These are phyloP conservation scores for Tachystola acroxantha DNA, from an alignment of 2,888 invertebrate species.

Conservation along the genomic window DNA sequence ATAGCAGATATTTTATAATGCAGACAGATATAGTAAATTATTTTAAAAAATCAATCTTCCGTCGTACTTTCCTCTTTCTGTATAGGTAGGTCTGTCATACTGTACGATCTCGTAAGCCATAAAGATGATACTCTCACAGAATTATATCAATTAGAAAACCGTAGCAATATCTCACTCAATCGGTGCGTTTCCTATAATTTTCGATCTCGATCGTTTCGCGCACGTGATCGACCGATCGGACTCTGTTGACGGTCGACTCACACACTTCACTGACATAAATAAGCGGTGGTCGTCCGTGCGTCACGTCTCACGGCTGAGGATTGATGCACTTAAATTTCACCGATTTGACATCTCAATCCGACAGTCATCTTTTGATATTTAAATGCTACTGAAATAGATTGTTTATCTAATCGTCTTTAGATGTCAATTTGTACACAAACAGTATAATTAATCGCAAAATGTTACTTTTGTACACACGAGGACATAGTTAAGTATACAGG, in stretches of 20 bases:
- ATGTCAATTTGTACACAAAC: too few relatives aligned
- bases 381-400: too few relatives aligned
- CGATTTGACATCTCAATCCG: slow-evolving; percentile 1
- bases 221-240: slow-evolving; percentile 12
- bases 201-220: slow-evolving; percentile 18
- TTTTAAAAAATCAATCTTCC: too few relatives aligned
- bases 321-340: slow-evolving; percentile 6
- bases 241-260: slow-evolving; percentile 10
- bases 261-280: slow-evolving; percentile 28
- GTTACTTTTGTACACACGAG: too few relatives aligned
- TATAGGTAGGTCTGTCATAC: too few relatives aligned
- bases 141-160: slow-evolving; percentile 28
- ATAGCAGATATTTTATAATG: too few relatives aligned
- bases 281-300: slow-evolving; percentile 17
- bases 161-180: slow-evolving; percentile 15
- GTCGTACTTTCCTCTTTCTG: too few relatives aligned
- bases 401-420: too few relatives aligned
- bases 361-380: too few relatives aligned
- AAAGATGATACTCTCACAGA: neutral
- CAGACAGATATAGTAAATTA: too few relatives aligned
- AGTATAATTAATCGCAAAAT: too few relatives aligned
- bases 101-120: neutral
- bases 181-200: slow-evolving; percentile 25
- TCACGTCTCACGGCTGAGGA: slow-evolving; percentile 8
- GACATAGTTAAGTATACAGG: too few relatives aligned